Base-by-base conservation (phyloP, 2,888 invertebrate genomes). In the Andricus quercusramuli region DNA sequence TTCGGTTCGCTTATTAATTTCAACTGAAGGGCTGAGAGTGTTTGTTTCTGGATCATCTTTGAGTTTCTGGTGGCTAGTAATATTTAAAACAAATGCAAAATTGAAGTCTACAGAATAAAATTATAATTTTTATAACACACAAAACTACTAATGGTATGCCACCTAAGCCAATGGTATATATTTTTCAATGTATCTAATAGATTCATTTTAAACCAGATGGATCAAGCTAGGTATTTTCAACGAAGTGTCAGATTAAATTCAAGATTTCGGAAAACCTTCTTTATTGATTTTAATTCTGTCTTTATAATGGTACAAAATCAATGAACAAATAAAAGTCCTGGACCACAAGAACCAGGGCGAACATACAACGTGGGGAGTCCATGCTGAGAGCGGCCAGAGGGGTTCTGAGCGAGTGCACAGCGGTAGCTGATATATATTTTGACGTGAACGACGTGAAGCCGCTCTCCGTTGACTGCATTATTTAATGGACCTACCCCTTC, bases 361-460 rank as follows among this genome's bases (percentile, higher is more conserved):
- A 80, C 74, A 80, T 25, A 84, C 90, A 84, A 90, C 91, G 91
- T 90, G 91, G 92, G 91, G 90, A 92, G 91, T 91, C 91, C 87
- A 81, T 84, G 85, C 83, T 82, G 85, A 84, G 78, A 83, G 82
- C 76, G 81, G 83, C 80, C 83, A 81, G 80, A 81, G 89, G 89
- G 87, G 90, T 91, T 92, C 92, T 91, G 90, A 91, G 81, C 89
- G 90, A 91, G 84, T 88, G 92, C 91, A 90, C 90, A 91, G 90
- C 92, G 89, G 91, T 91, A 90, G 91, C 92, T 92, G 91, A n/a
- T n/a, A 92, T 92, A 88, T 90, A 90, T 91, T 91, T 90, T 91
- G 92, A 92, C 92, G 91, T 91, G 90, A 85, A 89, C 90, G 88
- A 90, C 89, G 89, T 86, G 88, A 88, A 87, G 86, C 83, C 83